Conservation (phyloP, 2,797 vertebrate genomes). For the Paedocypris micromegethes region DNA sequence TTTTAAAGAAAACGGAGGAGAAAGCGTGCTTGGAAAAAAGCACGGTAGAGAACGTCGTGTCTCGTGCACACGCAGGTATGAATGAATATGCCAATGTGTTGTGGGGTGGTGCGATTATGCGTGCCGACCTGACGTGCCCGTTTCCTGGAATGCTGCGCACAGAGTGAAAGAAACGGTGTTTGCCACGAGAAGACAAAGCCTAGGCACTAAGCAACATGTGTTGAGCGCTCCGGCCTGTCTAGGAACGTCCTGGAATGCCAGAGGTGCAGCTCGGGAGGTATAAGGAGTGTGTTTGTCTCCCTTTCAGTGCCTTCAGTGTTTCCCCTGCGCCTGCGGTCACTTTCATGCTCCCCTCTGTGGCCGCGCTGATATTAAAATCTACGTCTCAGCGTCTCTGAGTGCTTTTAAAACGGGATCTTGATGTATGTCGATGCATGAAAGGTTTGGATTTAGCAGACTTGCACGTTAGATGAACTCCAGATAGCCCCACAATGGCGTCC, state of each 20-base stretch:
- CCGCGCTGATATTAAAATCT: constrained; percentile 19
- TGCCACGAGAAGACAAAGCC: constrained; percentile 35
- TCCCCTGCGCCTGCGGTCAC: constrained; percentile 19
- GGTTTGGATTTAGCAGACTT: constrained; percentile 10
- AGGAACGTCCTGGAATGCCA: constrained; percentile 33
- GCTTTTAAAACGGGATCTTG: constrained; percentile 17
- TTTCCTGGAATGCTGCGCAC: constrained; percentile 37
- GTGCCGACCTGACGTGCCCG: constrained; percentile 15
- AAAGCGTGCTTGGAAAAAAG: constrained; percentile 20
- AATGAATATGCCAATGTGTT: constrained; percentile 36
- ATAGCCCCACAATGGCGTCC: not conserved
- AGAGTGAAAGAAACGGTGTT: constrained; percentile 37
- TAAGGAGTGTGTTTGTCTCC: constrained; percentile 28
- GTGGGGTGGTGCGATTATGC: constrained; percentile 17
- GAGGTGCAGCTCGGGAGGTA: constrained; percentile 8
- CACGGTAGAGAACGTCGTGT: constrained; percentile 15
- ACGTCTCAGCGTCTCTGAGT: constrained; percentile 17
- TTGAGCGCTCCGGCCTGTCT: constrained; percentile 26
- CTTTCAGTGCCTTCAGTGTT: constrained; percentile 25
- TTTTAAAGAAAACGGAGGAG: constrained; percentile 18
- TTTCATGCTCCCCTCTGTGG: constrained; percentile 25
- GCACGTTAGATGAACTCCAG: not conserved
- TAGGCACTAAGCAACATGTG: constrained; percentile 39
- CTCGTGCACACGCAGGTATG: constrained; percentile 20
- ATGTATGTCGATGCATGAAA: constrained; percentile 3